A percentile compares a stretch with the other conserved stretches of the same genome.
These are phyloP conservation scores for Philypnodon macrostomus DNA, from an alignment of 2,797 vertebrate genomes.

Conservation along the genomic window DNA sequence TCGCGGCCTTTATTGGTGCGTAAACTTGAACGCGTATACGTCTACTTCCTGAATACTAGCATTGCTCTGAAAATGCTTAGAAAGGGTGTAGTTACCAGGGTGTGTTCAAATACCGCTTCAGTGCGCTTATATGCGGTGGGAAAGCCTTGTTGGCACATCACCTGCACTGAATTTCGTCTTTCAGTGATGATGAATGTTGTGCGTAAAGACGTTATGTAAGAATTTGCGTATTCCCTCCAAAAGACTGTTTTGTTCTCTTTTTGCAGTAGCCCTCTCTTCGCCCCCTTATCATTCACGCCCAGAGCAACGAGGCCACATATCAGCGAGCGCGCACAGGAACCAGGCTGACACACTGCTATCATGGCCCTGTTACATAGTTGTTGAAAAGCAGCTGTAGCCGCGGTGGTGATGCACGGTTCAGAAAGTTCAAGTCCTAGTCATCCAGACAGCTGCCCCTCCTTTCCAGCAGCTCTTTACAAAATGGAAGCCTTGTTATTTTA, in stretches of 20 bases:
- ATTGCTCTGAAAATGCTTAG: constrained; percentile 4
- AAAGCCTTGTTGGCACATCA: neutral
- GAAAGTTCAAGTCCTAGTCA: neutral
- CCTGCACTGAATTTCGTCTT: neutral
- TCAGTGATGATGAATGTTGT: neutral
- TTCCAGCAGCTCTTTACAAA: no score
- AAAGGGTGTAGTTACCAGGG: constrained; percentile 11
- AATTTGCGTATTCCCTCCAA: neutral
- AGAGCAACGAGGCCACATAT: constrained; percentile 38
- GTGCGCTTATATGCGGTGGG: neutral
- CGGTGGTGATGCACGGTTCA: constrained; percentile 1
- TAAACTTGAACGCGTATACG: neutral
- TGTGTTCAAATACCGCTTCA: constrained; percentile 10
- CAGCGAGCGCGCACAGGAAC: constrained; percentile 56
- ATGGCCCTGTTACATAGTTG: constrained; percentile 1
- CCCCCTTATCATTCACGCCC: constrained; percentile 12
- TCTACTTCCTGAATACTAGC: neutral
- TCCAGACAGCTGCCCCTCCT: neutral
- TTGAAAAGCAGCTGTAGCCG: constrained; percentile 8
- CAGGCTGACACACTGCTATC: constrained; percentile 7
- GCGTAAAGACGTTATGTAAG: constrained; percentile 2
- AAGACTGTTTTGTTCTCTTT: neutral
- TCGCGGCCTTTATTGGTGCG: neutral
- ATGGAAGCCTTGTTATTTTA: neutral
- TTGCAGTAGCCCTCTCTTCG: neutral